Percentiles rank a stretch among this genome's conserved stretches.
Evolutionary conservation across 2,113 vertebrate genomes (phyloP).

Genomic region (Chloebia gouldiae): DNA sequence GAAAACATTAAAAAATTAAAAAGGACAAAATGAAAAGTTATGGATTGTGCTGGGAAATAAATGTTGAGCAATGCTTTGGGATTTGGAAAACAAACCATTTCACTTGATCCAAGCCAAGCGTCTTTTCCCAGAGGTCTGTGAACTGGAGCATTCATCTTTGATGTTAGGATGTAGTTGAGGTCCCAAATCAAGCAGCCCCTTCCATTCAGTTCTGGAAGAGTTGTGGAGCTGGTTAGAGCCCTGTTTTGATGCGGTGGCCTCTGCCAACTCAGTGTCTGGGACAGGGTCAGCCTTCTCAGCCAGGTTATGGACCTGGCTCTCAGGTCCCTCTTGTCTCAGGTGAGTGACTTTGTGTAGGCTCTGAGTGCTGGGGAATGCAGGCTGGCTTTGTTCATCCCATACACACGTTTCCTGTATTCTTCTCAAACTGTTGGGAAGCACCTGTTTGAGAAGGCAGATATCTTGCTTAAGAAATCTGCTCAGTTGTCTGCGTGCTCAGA

Average conservation of each 20-base stretch:
- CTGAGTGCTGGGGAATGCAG: background rate
- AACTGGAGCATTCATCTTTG: background rate
- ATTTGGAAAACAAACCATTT: background rate
- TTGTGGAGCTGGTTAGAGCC: background rate
- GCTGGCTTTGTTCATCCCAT: background rate
- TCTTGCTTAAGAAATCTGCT: background rate
- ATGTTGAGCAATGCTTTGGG: background rate
- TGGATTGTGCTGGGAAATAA: background rate
- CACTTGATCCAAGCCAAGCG: background rate
- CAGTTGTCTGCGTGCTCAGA: fast-evolving
- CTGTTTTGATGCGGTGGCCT: background rate
- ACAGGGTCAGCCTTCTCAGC: background rate
- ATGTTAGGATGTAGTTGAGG: background rate
- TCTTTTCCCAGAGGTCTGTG: background rate
- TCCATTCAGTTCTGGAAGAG: fast-evolving
- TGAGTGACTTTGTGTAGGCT: background rate
- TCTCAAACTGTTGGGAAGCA: background rate
- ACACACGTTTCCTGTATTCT: fast-evolving
- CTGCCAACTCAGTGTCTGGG: too few relatives aligned
- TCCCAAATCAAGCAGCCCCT: background rate
- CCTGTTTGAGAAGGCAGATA: background rate
- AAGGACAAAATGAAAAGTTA: background rate
- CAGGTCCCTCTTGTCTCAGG: background rate
- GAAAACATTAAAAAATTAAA: background rate
- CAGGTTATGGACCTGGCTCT: background rate